phyloP scores from a whole-genome alignment of 2,888 invertebrate genomes.

The Athrips mouffetella region DNA sequence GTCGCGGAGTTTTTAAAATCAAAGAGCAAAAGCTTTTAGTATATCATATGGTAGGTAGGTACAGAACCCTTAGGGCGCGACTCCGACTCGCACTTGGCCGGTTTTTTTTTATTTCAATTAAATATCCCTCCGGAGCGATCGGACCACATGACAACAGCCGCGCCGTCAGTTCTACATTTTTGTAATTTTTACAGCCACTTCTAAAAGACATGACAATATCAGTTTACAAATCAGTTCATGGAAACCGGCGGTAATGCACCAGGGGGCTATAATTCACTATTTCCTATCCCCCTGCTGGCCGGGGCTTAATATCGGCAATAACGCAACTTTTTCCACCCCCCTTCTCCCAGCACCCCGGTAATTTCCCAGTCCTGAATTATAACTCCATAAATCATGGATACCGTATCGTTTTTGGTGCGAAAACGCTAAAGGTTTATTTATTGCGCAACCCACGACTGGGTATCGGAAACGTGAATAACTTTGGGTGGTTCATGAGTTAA shows the following conservation, averaged over 20 bases:
- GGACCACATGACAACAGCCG: too few relatives aligned
- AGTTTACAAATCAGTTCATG: background rate
- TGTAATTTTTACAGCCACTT: too few relatives aligned
- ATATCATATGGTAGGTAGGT: too few relatives aligned
- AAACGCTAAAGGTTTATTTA: constrained; percentile 41
- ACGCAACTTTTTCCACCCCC: constrained; percentile 50
- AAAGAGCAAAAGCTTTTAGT: too few relatives aligned
- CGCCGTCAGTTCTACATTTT: too few relatives aligned
- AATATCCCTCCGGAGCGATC: too few relatives aligned
- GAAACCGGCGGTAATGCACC: constrained; percentile 33
- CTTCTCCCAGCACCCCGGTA: constrained; percentile 27
- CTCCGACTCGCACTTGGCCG: too few relatives aligned
- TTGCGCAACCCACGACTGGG: background rate
- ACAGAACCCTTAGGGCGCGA: too few relatives aligned
- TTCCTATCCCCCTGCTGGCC: constrained; percentile 29
- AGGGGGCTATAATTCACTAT: constrained; percentile 52
- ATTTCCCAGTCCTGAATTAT: constrained; percentile 58
- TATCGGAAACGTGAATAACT: constrained; percentile 7
- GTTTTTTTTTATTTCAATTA: too few relatives aligned
- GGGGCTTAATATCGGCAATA: constrained; percentile 61
- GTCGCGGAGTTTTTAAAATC: too few relatives aligned
- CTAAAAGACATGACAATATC: background rate
- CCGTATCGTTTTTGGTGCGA: constrained; percentile 37
- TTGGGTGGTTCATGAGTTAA: background rate
- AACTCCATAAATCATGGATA: constrained; percentile 58